A percentile compares a stretch with the other conserved stretches of the same genome.
Evolutionary conservation across 2,888 invertebrate species (phyloP).

Genomic region (Synanthedon tipuliformis): DNA sequence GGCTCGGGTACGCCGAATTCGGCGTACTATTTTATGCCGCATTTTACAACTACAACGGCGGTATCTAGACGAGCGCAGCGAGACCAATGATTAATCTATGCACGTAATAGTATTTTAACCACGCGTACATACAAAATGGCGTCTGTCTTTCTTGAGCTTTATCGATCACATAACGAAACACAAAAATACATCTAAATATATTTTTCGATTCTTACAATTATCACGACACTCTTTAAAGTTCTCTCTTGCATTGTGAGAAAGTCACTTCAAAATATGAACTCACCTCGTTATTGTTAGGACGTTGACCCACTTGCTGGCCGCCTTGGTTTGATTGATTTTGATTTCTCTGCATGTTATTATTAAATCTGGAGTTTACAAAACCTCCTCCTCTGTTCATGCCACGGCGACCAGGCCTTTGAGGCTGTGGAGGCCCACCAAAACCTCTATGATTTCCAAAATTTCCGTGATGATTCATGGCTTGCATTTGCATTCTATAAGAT

Average conservation of each 20-base stretch:
- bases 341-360: constrained; percentile 32
- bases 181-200: neutral
- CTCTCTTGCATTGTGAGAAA: neutral
- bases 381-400: constrained; percentile 42
- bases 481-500: constrained; percentile 40
- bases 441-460: constrained; percentile 48
- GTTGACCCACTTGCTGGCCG: constrained; percentile 50
- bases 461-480: constrained; percentile 45
- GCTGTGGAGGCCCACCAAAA: constrained; percentile 62
- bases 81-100: no score
- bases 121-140: neutral
- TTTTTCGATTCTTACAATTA: neutral
- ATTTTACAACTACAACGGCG: no score
- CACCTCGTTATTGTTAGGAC: constrained; percentile 45
- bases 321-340: constrained; percentile 33
- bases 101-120: neutral
- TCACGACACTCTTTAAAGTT: neutral
- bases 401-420: constrained; percentile 53
- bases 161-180: neutral
- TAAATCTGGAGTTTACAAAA: constrained; percentile 59
- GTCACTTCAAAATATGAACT: constrained; percentile 6
- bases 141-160: neutral
- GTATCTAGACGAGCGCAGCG: no score
- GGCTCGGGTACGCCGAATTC: no score
- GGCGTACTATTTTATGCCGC: no score